Base-by-base conservation (phyloP, 2,888 invertebrate genomes). In the Gymnoscelis rufifasciata region DNA sequence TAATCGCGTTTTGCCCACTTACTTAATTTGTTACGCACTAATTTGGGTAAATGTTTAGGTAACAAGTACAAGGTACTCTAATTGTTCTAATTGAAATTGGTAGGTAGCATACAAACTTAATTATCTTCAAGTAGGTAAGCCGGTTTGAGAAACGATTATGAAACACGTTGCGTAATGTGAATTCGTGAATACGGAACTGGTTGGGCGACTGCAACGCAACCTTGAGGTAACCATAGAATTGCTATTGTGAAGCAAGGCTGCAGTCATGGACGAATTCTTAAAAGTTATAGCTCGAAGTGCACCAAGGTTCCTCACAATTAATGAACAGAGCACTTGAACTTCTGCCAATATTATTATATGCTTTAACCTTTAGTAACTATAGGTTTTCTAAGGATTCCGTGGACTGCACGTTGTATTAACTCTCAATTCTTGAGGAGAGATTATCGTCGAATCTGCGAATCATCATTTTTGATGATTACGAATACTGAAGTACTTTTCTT, bases 111-210 rank as follows among this genome's bases (percentile, higher is more conserved):
- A 38, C 42, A 42, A 45, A 43, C 27, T 42, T 38, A 42, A 38
- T 23, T 37, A 31, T 15, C 31, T 33, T 40, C 43, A 39, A 41
- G 48, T 41, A 39, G 30, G 40, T 23, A 15, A 41, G 24, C 35
- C 41, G 28, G 42, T 44, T 52, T 53, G 35, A 49, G 51, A 53
- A 52, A 55, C 49, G 50, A 52, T 53, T 56, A 53, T 46, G 54
- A 53, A 52, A 53, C 47, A 46, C 44, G 51, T 56, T 54, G 44
- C 53, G 45, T 43, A 59, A 52, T 51, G 43, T 52, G 47, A 46
- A 45, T 56, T 50, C 45, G 51, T 54, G 52, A 47, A 48, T 56
- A 52, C 70, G 70, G 70, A 69, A 68, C 66, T 57, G 48, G 59
- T 54, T 62, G 57, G 58, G 59, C 50, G 43, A 35, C 19, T 35